Base-by-base conservation (phyloP, 2,888 invertebrate species). In the Chrysolina oricalcia region DNA sequence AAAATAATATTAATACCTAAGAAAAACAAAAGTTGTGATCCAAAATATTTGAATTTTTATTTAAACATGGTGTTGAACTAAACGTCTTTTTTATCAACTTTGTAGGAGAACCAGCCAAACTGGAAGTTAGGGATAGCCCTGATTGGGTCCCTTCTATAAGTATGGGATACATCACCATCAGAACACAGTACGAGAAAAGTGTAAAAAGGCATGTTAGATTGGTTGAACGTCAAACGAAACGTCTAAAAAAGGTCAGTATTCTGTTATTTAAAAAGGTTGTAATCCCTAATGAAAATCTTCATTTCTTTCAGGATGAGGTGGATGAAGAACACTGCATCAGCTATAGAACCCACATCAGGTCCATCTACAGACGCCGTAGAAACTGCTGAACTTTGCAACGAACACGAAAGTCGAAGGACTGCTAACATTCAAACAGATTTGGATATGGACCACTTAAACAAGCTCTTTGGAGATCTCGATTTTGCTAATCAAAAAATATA, bases 371-470 rank as follows among this genome's bases (percentile, higher is more conserved):
- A 69, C 21, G 56, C n/a, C 41, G 9, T 35, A 56, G n/a, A 59
- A 27, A 48, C 48, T 48, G 19, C 27, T 23, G 66, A 21, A n/a
- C 43, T 46, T 5, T 15, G n/a, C 43, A 46, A 62, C 15, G 62
- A 70, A 59, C 27, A 50, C 27, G 70, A 70, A 46, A 15, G 62
- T 70, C 19, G 46, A 21, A 43, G 48, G 19, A 23, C 23, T 67
- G 66, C 48, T 48, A 43, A 41, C 9, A 35, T 21, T n/a, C 62
- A 70, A 70, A 70, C 62, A 1, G 70, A 59, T 70, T 43, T 70
- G 21, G n/a, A n/a, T n/a, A n/a, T n/a, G n/a, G n/a, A n/a, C n/a
- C n/a, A n/a, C n/a, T n/a, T n/a, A n/a, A n/a, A 43, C 46, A 62
- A 62, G 17, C 11, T 70, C n/a, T 70, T 69, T 56, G 17, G 21